Evolutionary conservation across 2,888 invertebrate species (phyloP).

Genomic region (Saturnia japonica): DNA sequence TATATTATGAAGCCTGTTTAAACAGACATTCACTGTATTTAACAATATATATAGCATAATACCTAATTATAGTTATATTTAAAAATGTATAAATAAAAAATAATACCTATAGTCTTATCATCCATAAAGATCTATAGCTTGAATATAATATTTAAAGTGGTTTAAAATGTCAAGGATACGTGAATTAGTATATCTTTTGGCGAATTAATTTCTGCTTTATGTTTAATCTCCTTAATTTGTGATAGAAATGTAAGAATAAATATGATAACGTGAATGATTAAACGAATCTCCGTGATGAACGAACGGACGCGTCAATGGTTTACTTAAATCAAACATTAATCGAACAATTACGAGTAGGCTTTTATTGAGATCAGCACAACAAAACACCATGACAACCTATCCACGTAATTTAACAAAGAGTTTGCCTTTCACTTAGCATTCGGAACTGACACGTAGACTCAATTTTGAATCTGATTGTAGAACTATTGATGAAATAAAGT

Average conservation of each 20-base stretch:
- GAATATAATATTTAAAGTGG: slow-evolving; percentile 11
- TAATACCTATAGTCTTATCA: neutral
- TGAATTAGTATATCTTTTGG: slow-evolving; percentile 25
- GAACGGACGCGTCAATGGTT: slow-evolving; percentile 5
- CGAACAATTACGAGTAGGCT: slow-evolving; percentile 30
- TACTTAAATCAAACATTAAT: neutral
- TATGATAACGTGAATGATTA: neutral
- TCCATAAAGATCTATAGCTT: neutral
- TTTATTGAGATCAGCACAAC: slow-evolving; percentile 36
- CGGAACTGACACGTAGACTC: slow-evolving; percentile 75
- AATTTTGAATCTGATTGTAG: slow-evolving; percentile 57
- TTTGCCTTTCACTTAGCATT: slow-evolving; percentile 78
- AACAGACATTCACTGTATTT: slow-evolving; percentile 7
- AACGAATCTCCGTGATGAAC: slow-evolving; percentile 2
- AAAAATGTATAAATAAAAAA: neutral
- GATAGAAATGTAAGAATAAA: neutral
- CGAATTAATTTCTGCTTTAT: neutral
- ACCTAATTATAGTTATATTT: neutral
- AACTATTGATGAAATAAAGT: slow-evolving; percentile 47
- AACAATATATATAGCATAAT: neutral
- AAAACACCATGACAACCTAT: slow-evolving; percentile 55
- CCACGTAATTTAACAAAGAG: slow-evolving; percentile 72
- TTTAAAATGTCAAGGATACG: slow-evolving; percentile 26
- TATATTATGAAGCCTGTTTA: slow-evolving; percentile 2
- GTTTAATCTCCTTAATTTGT: neutral